Evolutionary conservation across 92 coral and sea anemone species (phyloP).

Genomic region (Plumapathes pennacea): DNA sequence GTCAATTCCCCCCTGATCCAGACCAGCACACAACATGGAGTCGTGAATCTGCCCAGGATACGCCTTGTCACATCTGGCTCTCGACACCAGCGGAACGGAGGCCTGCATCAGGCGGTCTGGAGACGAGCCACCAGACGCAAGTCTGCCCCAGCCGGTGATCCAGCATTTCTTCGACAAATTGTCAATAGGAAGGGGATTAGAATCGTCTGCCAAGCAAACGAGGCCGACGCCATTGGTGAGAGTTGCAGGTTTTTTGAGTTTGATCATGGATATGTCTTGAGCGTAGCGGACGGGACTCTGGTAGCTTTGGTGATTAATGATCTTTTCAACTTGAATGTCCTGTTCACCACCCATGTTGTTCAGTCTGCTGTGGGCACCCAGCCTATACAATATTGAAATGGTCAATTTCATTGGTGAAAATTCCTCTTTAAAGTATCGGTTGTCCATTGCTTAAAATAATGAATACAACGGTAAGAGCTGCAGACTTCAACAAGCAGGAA

Average conservation of each 20-base stretch:
- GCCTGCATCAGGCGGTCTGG: conserved; percentile 5
- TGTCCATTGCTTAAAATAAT: too few relatives aligned
- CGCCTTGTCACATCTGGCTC: neutral
- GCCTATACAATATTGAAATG: too few relatives aligned
- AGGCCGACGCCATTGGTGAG: conserved; percentile 7
- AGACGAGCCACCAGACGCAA: neutral
- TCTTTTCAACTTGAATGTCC: neutral
- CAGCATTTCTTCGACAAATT: neutral
- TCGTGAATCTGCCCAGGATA: conserved; percentile 26
- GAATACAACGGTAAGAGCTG: too few relatives aligned
- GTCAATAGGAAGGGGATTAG: neutral
- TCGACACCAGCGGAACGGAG: conserved; percentile 1
- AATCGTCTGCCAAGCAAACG: conserved; percentile 16
- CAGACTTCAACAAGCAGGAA: too few relatives aligned
- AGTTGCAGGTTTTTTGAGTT: conserved; percentile 10
- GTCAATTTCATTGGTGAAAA: too few relatives aligned
- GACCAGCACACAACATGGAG: conserved; percentile 49
- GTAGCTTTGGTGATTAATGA: conserved; percentile 14
- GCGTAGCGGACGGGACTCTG: conserved; percentile 8
- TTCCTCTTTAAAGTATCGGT: too few relatives aligned
- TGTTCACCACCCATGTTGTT: conserved; percentile 8
- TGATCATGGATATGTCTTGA: conserved; percentile 32
- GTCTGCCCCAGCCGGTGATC: conserved; percentile 15
- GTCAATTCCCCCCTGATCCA: conserved; percentile 46
- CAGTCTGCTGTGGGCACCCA: conserved; percentile 25